These are phyloP conservation scores for Eulemur rubriventer DNA, from an alignment of 2,797 vertebrate species.

Conservation along the genomic window DNA sequence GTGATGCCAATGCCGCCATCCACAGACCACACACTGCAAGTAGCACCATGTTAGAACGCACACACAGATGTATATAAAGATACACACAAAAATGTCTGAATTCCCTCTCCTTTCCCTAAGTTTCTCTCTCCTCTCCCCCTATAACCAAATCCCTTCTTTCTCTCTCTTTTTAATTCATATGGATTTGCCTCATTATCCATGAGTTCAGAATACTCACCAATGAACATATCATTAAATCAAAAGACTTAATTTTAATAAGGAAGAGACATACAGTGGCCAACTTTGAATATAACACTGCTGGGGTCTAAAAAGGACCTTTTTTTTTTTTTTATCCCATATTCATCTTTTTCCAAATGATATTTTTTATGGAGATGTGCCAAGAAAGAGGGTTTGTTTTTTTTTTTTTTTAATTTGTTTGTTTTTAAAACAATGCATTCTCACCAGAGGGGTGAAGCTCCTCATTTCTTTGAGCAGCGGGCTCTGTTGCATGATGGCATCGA, in stretches of 20 bases:
- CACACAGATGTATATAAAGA: not conserved
- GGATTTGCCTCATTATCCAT: not conserved
- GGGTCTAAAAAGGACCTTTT: not conserved
- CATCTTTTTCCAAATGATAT: conserved; percentile 10
- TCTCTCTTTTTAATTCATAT: conserved; percentile 41
- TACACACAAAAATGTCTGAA: not conserved
- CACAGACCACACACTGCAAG: not conserved
- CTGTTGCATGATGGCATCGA: conserved; percentile 69
- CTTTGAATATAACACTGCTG: not conserved
- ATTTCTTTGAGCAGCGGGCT: not conserved
- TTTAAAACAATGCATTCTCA: conserved; percentile 56
- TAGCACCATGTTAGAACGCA: rapidly evolving
- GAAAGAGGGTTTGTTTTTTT: not conserved
- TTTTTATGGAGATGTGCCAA: not conserved
- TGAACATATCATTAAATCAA: not conserved
- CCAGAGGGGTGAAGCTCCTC: conserved; percentile 25
- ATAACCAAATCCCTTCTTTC: not conserved
- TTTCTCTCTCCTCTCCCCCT: not conserved
- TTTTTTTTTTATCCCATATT: not conserved
- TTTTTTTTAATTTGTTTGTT: not conserved
- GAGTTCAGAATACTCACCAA: not conserved
- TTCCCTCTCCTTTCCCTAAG: not conserved
- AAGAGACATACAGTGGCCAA: not conserved
- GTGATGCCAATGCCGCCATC: not conserved
- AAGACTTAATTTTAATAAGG: conserved; percentile 13